Evolutionary conservation across 2,797 vertebrate genomes (phyloP).

Genomic region (Uromys caudimaculatus): DNA sequence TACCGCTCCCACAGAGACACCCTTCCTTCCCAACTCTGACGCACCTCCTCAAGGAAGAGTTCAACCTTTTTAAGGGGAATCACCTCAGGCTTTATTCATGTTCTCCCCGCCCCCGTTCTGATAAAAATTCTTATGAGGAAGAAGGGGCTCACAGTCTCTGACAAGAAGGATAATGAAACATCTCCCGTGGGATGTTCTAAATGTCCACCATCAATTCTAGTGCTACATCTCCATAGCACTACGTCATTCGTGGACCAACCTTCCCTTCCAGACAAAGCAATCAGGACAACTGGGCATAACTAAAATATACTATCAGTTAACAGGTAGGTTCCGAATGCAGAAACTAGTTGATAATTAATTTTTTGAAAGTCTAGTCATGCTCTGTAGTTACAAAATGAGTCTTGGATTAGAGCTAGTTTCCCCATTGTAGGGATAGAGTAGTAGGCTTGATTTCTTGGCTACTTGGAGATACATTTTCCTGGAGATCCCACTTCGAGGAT

Average conservation of each 20-base stretch:
- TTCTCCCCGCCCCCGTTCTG: neutral
- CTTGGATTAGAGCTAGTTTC: neutral
- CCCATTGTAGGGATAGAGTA: neutral
- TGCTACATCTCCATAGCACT: neutral
- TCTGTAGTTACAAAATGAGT: neutral
- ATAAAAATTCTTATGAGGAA: neutral
- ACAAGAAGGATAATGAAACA: neutral
- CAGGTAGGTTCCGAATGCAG: neutral
- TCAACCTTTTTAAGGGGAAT: neutral
- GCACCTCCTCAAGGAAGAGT: neutral
- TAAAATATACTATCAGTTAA: slow-evolving; percentile 26
- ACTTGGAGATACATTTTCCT: neutral
- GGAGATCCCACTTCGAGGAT: neutral
- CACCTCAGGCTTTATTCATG: neutral
- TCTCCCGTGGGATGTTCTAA: neutral
- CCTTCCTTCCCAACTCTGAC: neutral
- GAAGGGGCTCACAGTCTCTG: neutral
- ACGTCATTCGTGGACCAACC: neutral
- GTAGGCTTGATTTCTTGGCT: neutral
- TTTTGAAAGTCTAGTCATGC: slow-evolving; percentile 20
- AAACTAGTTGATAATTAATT: slow-evolving; percentile 16
- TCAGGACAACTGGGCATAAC: neutral
- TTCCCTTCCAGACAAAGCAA: neutral
- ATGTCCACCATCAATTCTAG: neutral
- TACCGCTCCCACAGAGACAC: neutral